A percentile compares a stretch with the other conserved stretches of the same genome.
phyloP scores from a whole-genome alignment of 2,113 vertebrate genomes.

The Hippolais icterina region DNA sequence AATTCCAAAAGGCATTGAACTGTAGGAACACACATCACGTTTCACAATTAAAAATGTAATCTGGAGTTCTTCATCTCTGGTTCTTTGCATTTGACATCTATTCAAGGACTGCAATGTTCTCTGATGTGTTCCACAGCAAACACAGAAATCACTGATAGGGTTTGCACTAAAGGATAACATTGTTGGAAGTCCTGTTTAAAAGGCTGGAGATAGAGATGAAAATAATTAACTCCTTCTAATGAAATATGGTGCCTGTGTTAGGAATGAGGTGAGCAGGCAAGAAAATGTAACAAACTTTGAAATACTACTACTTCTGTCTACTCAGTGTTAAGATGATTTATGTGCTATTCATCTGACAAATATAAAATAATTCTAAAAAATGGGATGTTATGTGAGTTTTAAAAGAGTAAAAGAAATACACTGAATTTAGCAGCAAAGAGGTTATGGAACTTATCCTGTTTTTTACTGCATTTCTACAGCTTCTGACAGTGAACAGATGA shows the following conservation, averaged over 20 bases:
- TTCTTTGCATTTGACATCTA: background rate
- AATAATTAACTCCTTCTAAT: background rate
- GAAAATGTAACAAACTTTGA: background rate
- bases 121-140: background rate
- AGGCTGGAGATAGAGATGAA: background rate
- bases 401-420: background rate
- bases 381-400: background rate
- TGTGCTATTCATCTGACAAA: background rate
- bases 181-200: background rate
- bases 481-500: background rate
- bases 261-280: background rate
- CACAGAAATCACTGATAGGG: background rate
- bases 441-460: background rate
- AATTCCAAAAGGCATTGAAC: background rate
- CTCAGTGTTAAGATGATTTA: background rate
- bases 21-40: fast-evolving
- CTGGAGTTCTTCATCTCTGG: background rate
- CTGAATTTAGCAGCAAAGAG: background rate
- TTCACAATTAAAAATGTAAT: background rate
- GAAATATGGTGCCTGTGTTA: background rate
- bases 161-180: background rate
- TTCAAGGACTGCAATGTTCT: background rate
- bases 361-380: fast-evolving
- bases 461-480: background rate
- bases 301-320: background rate